These are phyloP conservation scores for Odontamblyopus rebecca DNA, from an alignment of 2,797 vertebrate species.

Conservation along the genomic window DNA sequence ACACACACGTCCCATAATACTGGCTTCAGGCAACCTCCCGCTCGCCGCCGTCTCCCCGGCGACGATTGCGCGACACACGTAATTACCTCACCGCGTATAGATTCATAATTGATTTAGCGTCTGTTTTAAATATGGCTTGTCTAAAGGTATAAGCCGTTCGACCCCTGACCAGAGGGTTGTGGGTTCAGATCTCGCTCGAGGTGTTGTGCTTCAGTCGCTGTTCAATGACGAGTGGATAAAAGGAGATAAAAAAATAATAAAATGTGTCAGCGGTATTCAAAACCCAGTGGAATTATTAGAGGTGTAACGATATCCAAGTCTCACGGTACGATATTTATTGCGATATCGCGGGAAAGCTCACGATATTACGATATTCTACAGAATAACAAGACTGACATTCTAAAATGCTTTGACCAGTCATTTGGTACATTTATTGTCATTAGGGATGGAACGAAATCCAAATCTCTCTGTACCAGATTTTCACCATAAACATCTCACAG, in stretches of 20 bases:
- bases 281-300: not conserved
- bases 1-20: constrained; percentile 63
- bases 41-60: constrained; percentile 33
- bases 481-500: too few species aligned
- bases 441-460: too few species aligned
- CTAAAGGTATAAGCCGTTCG: not conserved
- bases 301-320: too few species aligned
- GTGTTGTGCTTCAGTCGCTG: not conserved
- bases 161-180: not conserved
- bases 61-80: constrained; percentile 1
- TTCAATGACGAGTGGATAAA: not conserved
- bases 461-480: too few species aligned
- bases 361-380: too few species aligned
- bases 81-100: constrained; percentile 22
- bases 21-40: constrained; percentile 63
- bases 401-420: too few species aligned
- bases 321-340: too few species aligned
- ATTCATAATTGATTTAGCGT: constrained; percentile 33
- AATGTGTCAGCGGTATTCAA: not conserved
- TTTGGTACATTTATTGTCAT: too few species aligned
- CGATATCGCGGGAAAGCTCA: too few species aligned
- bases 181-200: not conserved
- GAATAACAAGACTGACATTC: too few species aligned
- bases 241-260: not conserved
- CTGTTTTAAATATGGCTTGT: constrained; percentile 21